Conservation (phyloP, 92 coral and sea anemone genomes). For the Siderastrea siderea region DNA sequence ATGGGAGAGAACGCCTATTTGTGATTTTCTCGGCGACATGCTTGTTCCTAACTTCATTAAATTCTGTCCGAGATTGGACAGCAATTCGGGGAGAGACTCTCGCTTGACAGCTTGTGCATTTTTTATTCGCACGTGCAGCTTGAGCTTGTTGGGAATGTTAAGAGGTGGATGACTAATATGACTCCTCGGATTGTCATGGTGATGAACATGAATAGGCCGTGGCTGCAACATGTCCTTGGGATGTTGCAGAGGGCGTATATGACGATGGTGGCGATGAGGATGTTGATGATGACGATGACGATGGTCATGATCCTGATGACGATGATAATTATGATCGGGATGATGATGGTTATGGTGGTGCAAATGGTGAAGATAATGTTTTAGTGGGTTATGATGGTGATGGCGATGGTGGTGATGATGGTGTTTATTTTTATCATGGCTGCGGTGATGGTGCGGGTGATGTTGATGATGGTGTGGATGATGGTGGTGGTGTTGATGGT, state of each 20-base stretch:
- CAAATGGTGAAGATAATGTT: not conserved
- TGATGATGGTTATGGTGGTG: slow-evolving; percentile 1
- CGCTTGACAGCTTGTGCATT: slow-evolving; percentile 14
- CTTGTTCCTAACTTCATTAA: slow-evolving; percentile 35
- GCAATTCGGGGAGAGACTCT: slow-evolving; percentile 36
- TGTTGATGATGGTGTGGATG: slow-evolving; percentile 14
- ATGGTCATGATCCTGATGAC: not conserved
- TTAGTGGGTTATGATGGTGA: slow-evolving; percentile 2
- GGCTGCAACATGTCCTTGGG: slow-evolving; percentile 6
- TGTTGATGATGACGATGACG: not conserved
- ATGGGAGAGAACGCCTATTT: not conserved
- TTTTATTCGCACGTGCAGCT: slow-evolving; percentile 31
- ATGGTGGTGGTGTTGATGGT: slow-evolving; percentile 18
- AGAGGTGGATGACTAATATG: not conserved
- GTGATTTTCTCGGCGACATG: slow-evolving; percentile 16
- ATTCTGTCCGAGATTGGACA: slow-evolving; percentile 44
- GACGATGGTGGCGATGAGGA: slow-evolving; percentile 8
- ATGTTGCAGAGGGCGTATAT: slow-evolving; percentile 5
- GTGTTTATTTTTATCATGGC: not conserved
- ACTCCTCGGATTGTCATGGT: slow-evolving; percentile 16
- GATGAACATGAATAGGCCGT: not conserved
- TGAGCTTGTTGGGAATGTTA: slow-evolving; percentile 2
- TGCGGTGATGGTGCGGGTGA: slow-evolving; percentile 16
- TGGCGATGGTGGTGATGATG: slow-evolving; percentile 3
- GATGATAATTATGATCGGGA: slow-evolving; percentile 9